Evolutionary conservation across 2,888 invertebrate genomes (phyloP), one percentile per base, ranked within the genome.

Genomic region (Leptopterna dolabrata): DNA sequence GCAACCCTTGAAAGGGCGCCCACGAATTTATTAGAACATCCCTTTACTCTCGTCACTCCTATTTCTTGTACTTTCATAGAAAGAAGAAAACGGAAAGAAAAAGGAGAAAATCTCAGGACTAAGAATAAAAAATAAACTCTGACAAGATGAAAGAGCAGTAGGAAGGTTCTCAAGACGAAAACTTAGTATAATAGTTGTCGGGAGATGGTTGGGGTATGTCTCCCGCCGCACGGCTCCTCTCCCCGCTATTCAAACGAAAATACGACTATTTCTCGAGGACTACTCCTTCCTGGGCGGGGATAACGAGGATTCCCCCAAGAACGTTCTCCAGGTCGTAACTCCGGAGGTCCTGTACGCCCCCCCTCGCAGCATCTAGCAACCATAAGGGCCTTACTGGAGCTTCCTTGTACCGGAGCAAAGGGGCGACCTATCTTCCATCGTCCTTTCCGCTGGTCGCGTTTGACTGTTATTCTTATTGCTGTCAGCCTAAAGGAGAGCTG

Each of bases 131-230:
- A 78, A 78, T 45, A 78, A 41, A 78, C 41, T 45, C 45, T 78
- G 78, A 78, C 78, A 78, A 78, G 78, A 43, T 29, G 78, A 16
- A 41, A 73, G 78, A 19, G 78, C 19, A 7, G 78, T 41, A 29
- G 30, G 83, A 41, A 43, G 63, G 70, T 83, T 19, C 27, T 83
- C 70, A 70, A 83, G 83, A 47, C 83, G 83, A 83, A 83, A 83
- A 83, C 83, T 83, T 83, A 83, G 70, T 83, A 70, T 70, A 83
- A 83, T 83, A 83, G 83, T 83, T 70, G 78, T 78, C 78, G 41
- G 55, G 78, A 45, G 78, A 78, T 78, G 78, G 14, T 78, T 78
- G 24, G 78, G 78, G 78, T 78, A 78, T 78, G 78, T 78, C 78
- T 78, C 24, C 45, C 41, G 73, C 19, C 63, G 24, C 36, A 36